Conservation (phyloP, 2,113 vertebrate genomes). For the Dicerorhinus sumatrensis region DNA sequence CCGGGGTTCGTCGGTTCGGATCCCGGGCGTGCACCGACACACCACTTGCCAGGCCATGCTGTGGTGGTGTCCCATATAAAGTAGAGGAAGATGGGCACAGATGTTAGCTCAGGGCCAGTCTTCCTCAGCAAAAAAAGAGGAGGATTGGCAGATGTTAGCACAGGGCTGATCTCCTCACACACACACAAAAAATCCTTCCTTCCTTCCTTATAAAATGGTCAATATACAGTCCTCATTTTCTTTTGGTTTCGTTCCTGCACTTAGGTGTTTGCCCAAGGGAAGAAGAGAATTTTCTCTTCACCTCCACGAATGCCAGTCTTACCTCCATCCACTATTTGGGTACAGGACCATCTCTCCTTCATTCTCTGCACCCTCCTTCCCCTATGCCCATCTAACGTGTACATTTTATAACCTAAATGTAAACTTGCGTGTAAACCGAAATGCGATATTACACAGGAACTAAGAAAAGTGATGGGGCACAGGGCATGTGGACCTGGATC, state of each 20-base stretch:
- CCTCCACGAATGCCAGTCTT: neutral
- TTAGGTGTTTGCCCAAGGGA: neutral
- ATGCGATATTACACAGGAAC: neutral
- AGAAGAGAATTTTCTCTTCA: conserved; percentile 6
- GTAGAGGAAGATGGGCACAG: too few relatives aligned
- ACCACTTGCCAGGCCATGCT: too few relatives aligned
- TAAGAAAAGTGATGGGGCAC: neutral
- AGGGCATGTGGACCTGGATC: neutral
- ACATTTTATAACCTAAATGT: neutral
- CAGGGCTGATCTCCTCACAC: too few relatives aligned
- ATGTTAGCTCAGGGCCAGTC: too few relatives aligned
- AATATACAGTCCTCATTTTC: neutral
- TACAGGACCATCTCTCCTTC: neutral
- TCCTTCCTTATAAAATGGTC: neutral
- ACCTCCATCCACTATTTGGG: neutral
- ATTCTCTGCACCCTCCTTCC: neutral
- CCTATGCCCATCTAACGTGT: neutral
- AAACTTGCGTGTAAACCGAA: neutral
- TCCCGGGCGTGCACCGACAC: too few relatives aligned
- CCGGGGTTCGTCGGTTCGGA: too few relatives aligned
- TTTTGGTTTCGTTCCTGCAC: neutral
- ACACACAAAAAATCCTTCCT: neutral
- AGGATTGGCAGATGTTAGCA: too few relatives aligned
- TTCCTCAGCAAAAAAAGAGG: too few relatives aligned
- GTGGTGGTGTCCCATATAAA: too few relatives aligned